Conservation (phyloP, 2,888 invertebrate genomes). For the Phragmatobia fuliginosa region DNA sequence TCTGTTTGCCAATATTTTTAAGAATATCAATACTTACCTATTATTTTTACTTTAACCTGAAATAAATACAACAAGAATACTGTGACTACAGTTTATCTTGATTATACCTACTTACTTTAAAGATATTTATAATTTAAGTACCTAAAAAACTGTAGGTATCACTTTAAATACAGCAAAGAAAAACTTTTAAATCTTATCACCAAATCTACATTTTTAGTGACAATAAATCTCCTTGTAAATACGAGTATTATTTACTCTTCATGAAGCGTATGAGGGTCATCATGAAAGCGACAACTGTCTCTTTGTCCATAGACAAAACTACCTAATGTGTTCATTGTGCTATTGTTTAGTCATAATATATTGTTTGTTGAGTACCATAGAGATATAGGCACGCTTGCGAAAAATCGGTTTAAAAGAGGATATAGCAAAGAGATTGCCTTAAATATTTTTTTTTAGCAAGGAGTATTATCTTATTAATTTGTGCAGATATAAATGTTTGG, state of each 20-base stretch:
- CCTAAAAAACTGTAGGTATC: constrained; percentile 3
- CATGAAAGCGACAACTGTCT: neutral
- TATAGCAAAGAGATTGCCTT: constrained; percentile 4
- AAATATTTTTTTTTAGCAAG: neutral
- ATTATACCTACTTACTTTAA: neutral
- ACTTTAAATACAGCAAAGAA: constrained; percentile 11
- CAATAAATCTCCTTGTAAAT: constrained; percentile 1
- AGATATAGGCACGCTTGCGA: constrained; percentile 41
- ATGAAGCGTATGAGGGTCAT: neutral
- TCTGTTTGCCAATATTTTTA: no score
- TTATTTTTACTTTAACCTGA: no score
- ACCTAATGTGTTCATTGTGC: constrained; percentile 12
- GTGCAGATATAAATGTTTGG: no score
- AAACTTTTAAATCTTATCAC: constrained; percentile 12
- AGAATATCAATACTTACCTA: no score
- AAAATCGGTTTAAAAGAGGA: constrained; percentile 43
- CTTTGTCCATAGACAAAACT: constrained; percentile 13
- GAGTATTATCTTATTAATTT: neutral
- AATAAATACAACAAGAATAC: no score
- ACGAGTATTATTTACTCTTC: neutral
- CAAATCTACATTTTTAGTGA: constrained; percentile 4
- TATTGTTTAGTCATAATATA: constrained; percentile 32
- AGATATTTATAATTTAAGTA: neutral
- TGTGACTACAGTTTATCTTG: neutral
- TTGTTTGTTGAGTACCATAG: constrained; percentile 42